These are phyloP conservation scores for Poeciliopsis prolifica DNA, from an alignment of 2,113 vertebrate species.

Conservation along the genomic window DNA sequence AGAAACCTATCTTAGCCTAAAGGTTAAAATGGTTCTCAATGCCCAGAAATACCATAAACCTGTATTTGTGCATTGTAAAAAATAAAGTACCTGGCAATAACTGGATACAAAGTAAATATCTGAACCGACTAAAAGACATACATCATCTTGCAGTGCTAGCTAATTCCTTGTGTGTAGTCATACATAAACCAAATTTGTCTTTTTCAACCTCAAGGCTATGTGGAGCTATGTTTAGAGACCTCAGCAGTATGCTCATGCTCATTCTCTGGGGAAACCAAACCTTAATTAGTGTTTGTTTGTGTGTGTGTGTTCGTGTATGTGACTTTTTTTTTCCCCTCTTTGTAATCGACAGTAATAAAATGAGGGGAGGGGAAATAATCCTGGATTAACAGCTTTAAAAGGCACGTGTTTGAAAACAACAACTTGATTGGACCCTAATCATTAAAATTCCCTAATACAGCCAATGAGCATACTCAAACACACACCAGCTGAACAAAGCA, in stretches of 20 bases:
- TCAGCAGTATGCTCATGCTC: slow-evolving; percentile 23
- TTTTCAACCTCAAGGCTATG: slow-evolving; percentile 36
- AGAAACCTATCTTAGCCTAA: background rate
- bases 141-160: background rate
- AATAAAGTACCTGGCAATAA: background rate
- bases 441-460: slow-evolving; percentile 52
- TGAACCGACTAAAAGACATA: background rate
- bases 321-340: background rate
- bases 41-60: background rate
- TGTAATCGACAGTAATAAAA: slow-evolving; percentile 73
- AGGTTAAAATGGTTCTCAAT: background rate
- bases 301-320: slow-evolving; percentile 8
- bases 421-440: slow-evolving; percentile 67
- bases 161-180: slow-evolving; percentile 12
- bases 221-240: slow-evolving; percentile 43
- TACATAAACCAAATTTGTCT: slow-evolving; percentile 2
- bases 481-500: slow-evolving; percentile 10
- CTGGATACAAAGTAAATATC: background rate
- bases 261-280: slow-evolving; percentile 64
- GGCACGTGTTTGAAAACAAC: slow-evolving; percentile 68
- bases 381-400: slow-evolving; percentile 73
- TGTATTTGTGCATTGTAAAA: background rate
- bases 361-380: slow-evolving; percentile 70
- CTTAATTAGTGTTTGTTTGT: slow-evolving; percentile 52
- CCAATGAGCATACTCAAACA: background rate